Evolutionary conservation across 2,113 vertebrate species (phyloP).

Genomic region (Marmota flaviventris): DNA sequence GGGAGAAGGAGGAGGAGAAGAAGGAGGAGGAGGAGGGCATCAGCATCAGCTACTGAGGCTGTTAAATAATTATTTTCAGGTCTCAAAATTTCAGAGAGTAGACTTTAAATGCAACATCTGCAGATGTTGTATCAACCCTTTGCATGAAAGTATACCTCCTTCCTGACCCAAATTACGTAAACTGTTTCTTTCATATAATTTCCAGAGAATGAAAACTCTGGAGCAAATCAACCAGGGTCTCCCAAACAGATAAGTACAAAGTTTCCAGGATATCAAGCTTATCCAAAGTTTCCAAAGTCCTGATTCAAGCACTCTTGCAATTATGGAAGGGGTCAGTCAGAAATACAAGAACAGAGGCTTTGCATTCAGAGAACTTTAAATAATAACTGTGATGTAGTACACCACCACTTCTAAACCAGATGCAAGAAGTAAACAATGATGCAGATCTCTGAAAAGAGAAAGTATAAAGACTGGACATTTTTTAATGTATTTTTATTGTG

Average conservation of each 20-base stretch:
- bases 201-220: conserved; percentile 35
- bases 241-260: conserved; percentile 33
- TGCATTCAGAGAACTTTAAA: conserved; percentile 23
- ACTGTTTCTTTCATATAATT: neutral
- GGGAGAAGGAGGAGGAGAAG: too few relatives aligned
- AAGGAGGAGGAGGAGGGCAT: too few relatives aligned
- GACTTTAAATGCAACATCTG: neutral
- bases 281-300: conserved; percentile 23
- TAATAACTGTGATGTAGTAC: neutral
- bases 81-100: conserved; percentile 24
- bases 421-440: neutral
- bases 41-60: neutral
- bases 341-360: neutral
- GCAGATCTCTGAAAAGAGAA: neutral
- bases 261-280: neutral
- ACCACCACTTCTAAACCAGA: neutral
- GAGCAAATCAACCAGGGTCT: conserved; percentile 46
- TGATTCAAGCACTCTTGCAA: neutral
- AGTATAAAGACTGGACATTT: neutral
- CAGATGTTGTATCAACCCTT: neutral
- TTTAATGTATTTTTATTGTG: neutral
- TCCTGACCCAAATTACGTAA: neutral
- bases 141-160: neutral
- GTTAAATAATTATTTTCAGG: conserved; percentile 40
- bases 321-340: neutral